Base-by-base conservation (phyloP, 2,888 invertebrate genomes). In the Oasisia sp. region DNA sequence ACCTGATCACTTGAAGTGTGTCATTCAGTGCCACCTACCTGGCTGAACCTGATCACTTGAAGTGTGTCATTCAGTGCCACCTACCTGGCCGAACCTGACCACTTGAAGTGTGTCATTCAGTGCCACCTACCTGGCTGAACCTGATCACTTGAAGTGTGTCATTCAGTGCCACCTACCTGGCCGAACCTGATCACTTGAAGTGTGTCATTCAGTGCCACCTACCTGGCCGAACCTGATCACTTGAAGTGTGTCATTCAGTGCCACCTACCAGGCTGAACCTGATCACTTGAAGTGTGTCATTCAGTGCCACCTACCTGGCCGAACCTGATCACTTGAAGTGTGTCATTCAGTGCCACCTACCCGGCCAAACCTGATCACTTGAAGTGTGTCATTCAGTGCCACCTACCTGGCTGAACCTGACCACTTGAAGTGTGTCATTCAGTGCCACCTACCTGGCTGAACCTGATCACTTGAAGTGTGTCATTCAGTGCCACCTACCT, bases 261-360 rank as follows among this genome's bases (percentile, higher is more conserved):
- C n/a, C n/a, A 93, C 92, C 92, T 90, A 96, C 95, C 96, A 99
- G 98, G 0, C 98, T 98, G 94, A 98, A 97, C 32, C 95, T 94
- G 74, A 97, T 93, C 11, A 95, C 94, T 89, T 95, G 95, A 91
- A 95, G 95, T 0, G 97, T 97, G 94, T 98, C 97, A 96, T 98
- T 98, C n/a, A n/a, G n/a, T n/a, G n/a, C n/a, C n/a, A 93, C 92
- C 92, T 90, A 96, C 95, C 96, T 99, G 98, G 0, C 98, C 98
- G 94, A 98, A 97, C 32, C 95, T 94, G 74, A 97, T 93, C 11
- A 95, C 94, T 89, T 95, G 95, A 91, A 95, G 95, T 0, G 97
- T 97, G 94, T 98, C 97, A 96, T 98, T 98, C n/a, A n/a, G n/a
- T n/a, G n/a, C n/a, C n/a, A 93, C 92, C 92, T 90, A 96, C 95